phyloP scores from a whole-genome alignment of 2,888 invertebrate species.

The Sturmia bella region DNA sequence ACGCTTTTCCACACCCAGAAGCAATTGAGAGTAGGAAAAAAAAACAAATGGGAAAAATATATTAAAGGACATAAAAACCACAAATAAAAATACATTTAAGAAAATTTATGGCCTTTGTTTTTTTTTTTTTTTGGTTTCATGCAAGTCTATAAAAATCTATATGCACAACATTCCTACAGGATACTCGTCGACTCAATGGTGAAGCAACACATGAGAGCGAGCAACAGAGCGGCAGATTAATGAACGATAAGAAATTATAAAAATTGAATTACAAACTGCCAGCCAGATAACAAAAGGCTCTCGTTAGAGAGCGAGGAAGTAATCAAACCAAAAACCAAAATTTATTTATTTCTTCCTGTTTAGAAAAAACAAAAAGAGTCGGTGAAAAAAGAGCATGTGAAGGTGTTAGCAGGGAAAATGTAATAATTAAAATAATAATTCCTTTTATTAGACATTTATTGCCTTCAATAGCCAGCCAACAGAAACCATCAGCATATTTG shows the following conservation, averaged over 20 bases:
- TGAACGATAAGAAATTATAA: constrained; percentile 65
- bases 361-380: constrained; percentile 1
- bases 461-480: constrained; percentile 71
- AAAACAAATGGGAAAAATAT: constrained; percentile 32
- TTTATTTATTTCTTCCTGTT: constrained; percentile 65
- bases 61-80: constrained; percentile 68
- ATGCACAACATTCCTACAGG: constrained; percentile 39
- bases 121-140: constrained; percentile 33
- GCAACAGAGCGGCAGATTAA: constrained; percentile 68
- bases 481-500: constrained; percentile 35
- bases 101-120: constrained; percentile 76
- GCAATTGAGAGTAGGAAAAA: constrained; percentile 17
- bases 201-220: constrained; percentile 70
- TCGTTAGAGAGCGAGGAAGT: constrained; percentile 68
- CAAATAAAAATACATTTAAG: constrained; percentile 76
- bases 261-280: constrained; percentile 35
- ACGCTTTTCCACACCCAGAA: constrained; percentile 73
- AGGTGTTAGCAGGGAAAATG: constrained; percentile 73
- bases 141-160: constrained; percentile 47
- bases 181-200: constrained; percentile 28
- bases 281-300: constrained; percentile 47
- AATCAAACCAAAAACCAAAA: constrained; percentile 68
- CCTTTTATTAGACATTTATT: constrained; percentile 81
- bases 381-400: constrained; percentile 58
- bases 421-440: constrained; percentile 77